Evolutionary conservation across 1,140 invertebrate species (phyloP).

Genomic region (Bombus breviceps): DNA sequence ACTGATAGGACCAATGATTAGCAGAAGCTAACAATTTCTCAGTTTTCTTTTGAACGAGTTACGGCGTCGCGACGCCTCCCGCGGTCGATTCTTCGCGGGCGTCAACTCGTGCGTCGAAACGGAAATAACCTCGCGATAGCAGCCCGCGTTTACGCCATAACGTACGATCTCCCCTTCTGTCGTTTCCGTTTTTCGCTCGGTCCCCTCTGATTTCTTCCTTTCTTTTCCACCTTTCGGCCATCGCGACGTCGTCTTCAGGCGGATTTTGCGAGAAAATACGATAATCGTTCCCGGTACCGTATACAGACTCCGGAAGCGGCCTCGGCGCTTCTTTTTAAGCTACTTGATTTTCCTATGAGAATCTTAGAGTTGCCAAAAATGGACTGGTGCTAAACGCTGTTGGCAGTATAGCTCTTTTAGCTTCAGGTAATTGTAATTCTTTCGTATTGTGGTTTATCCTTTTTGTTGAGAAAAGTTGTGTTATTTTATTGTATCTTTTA

Average conservation of each 20-base stretch:
- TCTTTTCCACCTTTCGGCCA: constrained; percentile 3
- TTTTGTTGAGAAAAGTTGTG: neutral
- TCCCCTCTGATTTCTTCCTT: neutral
- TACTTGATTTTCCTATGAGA: constrained; percentile 20
- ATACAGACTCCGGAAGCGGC: neutral
- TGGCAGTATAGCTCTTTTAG: neutral
- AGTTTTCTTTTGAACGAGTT: constrained; percentile 28
- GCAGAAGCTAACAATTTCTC: constrained; percentile 10
- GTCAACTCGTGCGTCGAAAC: constrained; percentile 42
- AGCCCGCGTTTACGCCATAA: constrained; percentile 48
- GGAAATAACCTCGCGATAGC: constrained; percentile 60
- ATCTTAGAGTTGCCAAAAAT: neutral
- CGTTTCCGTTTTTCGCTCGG: constrained; percentile 18
- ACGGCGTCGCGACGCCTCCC: constrained; percentile 25
- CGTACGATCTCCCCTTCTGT: constrained; percentile 8
- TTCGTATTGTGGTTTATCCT: neutral
- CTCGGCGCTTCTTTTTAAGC: constrained; percentile 15
- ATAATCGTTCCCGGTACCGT: neutral
- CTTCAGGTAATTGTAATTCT: neutral
- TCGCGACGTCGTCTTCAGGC: neutral
- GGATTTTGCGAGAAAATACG: constrained; percentile 41
- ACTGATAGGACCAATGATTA: neutral
- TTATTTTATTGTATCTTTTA: too few relatives aligned
- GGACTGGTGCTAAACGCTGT: neutral
- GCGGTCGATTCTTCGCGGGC: constrained; percentile 16